Evolutionary conservation across 2,888 invertebrate genomes (phyloP).

Genomic region (Crepidodera aurea): DNA sequence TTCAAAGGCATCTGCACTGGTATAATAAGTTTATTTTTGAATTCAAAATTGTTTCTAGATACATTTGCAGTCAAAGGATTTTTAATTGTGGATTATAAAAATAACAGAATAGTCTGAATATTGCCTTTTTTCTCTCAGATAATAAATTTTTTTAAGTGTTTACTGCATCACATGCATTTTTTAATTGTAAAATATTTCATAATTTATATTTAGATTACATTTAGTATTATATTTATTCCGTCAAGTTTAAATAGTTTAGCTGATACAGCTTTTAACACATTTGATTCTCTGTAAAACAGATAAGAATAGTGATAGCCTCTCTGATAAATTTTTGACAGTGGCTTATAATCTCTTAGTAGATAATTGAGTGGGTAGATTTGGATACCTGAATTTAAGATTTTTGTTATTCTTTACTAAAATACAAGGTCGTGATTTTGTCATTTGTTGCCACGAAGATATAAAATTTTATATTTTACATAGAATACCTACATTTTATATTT

Average conservation of each 20-base stretch:
- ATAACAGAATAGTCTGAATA: too few species aligned
- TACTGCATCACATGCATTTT: not conserved
- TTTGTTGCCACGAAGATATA: not conserved
- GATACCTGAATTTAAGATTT: not conserved
- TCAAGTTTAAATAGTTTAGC: not conserved
- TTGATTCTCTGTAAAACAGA: not conserved
- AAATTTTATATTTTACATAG: too few species aligned
- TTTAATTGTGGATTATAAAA: too few species aligned
- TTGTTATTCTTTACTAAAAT: not conserved
- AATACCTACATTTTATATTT: slow-evolving; percentile 4
- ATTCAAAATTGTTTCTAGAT: too few species aligned
- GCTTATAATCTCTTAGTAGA: not conserved
- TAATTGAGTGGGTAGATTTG: not conserved
- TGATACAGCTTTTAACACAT: not conserved
- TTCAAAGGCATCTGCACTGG: too few species aligned
- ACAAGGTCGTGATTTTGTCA: not conserved
- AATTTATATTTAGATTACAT: not conserved
- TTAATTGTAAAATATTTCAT: not conserved
- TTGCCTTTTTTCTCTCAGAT: too few species aligned
- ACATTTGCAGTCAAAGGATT: not conserved
- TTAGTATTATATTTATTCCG: not conserved
- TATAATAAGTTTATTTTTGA: too few species aligned
- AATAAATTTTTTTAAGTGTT: too few species aligned
- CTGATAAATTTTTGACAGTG: not conserved
- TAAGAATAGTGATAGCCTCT: not conserved